phyloP scores from a whole-genome alignment of 2,888 invertebrate species.

The Cylindroiulus punctatus region DNA sequence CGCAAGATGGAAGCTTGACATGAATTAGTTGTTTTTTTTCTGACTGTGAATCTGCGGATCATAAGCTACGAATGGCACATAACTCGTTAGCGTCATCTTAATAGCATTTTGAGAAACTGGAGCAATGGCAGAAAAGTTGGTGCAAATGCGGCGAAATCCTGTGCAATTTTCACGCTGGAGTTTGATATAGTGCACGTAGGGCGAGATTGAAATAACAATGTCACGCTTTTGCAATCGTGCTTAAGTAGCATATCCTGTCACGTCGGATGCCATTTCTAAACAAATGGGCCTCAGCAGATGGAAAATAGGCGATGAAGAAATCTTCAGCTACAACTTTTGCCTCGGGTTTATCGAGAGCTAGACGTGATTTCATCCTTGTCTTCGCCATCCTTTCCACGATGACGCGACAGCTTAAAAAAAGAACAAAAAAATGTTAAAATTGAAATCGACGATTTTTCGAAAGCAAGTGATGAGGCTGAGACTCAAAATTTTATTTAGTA shows the following conservation, averaged over 20 bases:
- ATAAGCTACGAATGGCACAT: too few species aligned
- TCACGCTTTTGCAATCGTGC: slow-evolving; percentile 18
- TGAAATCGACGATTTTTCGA: not conserved
- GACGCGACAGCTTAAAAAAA: not conserved
- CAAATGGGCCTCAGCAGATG: slow-evolving; percentile 11
- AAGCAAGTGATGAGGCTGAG: not conserved
- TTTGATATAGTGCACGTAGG: slow-evolving; percentile 10
- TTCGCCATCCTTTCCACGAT: not conserved
- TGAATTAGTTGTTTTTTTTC: too few species aligned
- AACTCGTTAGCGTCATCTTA: too few species aligned
- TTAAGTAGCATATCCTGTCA: slow-evolving; percentile 18
- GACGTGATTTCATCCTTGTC: not conserved
- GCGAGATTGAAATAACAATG: slow-evolving; percentile 10
- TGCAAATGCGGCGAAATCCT: slow-evolving; percentile 1
- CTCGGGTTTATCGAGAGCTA: not conserved
- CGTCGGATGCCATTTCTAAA: slow-evolving; percentile 18
- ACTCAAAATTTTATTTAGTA: too few species aligned
- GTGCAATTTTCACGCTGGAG: not conserved
- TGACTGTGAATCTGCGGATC: too few species aligned
- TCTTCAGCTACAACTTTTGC: not conserved
- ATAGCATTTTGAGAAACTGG: too few species aligned
- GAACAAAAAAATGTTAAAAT: not conserved
- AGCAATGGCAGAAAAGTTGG: not conserved
- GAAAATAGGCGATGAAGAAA: not conserved
- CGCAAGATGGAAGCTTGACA: too few species aligned